Base-by-base conservation (phyloP, 2,888 invertebrate genomes). In the Leptogaster cylindrica region DNA sequence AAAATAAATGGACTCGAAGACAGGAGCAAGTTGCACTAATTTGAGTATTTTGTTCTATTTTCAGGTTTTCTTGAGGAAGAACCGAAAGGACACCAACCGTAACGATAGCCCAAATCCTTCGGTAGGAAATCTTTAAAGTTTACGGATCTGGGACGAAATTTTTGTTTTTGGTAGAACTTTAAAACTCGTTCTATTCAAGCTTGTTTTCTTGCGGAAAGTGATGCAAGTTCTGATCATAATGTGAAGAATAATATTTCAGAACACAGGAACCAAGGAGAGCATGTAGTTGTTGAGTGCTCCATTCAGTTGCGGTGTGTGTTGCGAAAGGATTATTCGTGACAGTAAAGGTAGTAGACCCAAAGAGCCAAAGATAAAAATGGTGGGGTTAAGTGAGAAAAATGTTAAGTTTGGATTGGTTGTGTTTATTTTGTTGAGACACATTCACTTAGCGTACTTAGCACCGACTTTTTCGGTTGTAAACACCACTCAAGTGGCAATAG, bases 311-410 rank as follows among this genome's bases (percentile, higher is more conserved):
- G 23, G 46, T 23, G 46, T 6, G 46, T 12, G 23, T n/a, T 39
- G 14, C 55, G 36, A 20, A 2, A 55, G 55, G 6, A 46, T n/a
- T 23, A 25, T 25, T 46, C 23, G n/a, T n/a, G n/a, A 46, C 10
- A 46, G 46, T 46, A 16, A 31, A 6, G 31, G 10, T 8, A 12
- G 25, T 46, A 23, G 20, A 46, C 25, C 46, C 25, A 25, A 25
- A 7, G 46, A 20, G 46, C 31, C 20, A 55, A 55, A 55, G 55
- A n/a, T 39, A 20, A 55, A 55, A 55, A 55, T 55, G 55, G 23
- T 20, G 33, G 39, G 36, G 39, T 36, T 23, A 18, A 55, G 55
- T 33, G 36, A 18, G 23, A 23, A 55, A 20, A 18, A 36, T 36
- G 36, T 36, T n/a, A 55, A 55, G 12, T 20, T 55, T 18, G 36